Evolutionary conservation across 2,113 vertebrate species (phyloP).

Genomic region (Xyrauchen texanus): DNA sequence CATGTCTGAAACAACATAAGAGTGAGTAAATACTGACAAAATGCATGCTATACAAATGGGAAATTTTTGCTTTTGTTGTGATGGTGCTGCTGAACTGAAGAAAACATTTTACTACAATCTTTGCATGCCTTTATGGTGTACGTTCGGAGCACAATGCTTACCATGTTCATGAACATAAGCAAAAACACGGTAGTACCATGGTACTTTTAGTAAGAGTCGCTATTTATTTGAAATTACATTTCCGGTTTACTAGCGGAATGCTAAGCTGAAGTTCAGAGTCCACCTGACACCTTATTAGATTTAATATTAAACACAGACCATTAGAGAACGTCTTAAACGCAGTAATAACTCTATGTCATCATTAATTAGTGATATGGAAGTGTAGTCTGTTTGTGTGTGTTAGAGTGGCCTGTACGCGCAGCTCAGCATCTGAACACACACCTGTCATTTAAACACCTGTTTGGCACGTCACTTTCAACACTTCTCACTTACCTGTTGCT

Average conservation of each 20-base stretch:
- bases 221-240: background rate
- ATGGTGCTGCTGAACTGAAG: too few relatives aligned
- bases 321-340: background rate
- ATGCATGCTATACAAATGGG: too few relatives aligned
- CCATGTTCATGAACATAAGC: background rate
- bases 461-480: slow-evolving; percentile 5
- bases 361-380: too few relatives aligned
- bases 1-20: too few relatives aligned
- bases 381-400: background rate
- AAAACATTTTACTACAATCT: too few relatives aligned
- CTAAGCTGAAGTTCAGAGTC: slow-evolving; percentile 20
- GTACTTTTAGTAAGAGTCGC: too few relatives aligned
- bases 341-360: too few relatives aligned
- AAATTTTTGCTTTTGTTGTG: too few relatives aligned
- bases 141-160: too few relatives aligned
- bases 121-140: too few relatives aligned
- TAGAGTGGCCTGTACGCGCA: background rate
- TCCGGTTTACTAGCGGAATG: slow-evolving; percentile 34
- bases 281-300: background rate
- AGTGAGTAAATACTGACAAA: too few relatives aligned
- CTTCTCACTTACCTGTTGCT: slow-evolving; percentile 13
- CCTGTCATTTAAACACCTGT: slow-evolving; percentile 34
- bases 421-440: slow-evolving; percentile 27
- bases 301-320: background rate
- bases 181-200: background rate